Percentiles rank a stretch among this genome's conserved stretches.
These are phyloP conservation scores for Erythrolamprus reginae DNA, from an alignment of 2,113 vertebrate genomes.

Conservation along the genomic window DNA sequence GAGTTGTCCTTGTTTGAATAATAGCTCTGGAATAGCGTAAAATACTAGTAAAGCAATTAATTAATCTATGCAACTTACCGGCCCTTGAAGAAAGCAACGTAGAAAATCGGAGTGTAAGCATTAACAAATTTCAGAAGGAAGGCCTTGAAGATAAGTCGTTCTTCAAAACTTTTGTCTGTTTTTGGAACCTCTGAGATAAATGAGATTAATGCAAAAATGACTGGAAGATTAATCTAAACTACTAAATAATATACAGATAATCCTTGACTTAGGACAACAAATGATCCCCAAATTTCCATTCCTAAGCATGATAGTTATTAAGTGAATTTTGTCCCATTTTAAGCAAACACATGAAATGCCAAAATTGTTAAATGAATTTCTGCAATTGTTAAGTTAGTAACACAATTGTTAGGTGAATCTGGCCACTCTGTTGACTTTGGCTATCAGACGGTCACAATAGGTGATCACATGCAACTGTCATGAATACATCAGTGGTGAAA, in stretches of 20 bases:
- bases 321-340: not conserved
- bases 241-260: not conserved
- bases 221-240: not conserved
- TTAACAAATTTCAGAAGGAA: constrained; percentile 96
- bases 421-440: not conserved
- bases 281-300: not conserved
- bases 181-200: constrained; percentile 90
- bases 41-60: not conserved
- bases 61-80: constrained; percentile 70
- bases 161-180: constrained; percentile 94
- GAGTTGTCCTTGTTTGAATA: not conserved
- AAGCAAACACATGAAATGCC: not conserved
- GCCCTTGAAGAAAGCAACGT: constrained; percentile 97
- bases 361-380: not conserved
- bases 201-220: fast-evolving
- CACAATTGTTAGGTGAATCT: not conserved
- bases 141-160: constrained; percentile 92
- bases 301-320: not conserved
- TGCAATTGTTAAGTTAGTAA: not conserved
- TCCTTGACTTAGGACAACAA: not conserved
- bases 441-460: not conserved
- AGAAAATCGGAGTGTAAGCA: constrained; percentile 95
- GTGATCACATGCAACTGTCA: not conserved
- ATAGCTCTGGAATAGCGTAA: not conserved
- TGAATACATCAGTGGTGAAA: not conserved